Conservation (phyloP, 2,113 vertebrate species). For the Calonectris borealis region DNA sequence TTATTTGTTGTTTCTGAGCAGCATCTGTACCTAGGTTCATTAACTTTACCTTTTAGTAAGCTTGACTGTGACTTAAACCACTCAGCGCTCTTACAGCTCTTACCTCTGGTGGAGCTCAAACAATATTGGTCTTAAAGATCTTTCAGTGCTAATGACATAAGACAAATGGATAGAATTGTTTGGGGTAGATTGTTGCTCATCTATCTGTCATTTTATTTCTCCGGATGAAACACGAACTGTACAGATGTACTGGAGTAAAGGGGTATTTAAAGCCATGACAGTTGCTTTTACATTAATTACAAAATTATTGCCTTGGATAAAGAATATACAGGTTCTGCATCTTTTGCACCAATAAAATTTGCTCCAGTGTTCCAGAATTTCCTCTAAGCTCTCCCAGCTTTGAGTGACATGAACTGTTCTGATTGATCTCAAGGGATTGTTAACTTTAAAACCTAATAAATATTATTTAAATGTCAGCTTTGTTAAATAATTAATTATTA, state of each 20-base stretch:
- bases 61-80: neutral
- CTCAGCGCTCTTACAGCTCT: neutral
- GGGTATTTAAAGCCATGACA: neutral
- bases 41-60: neutral
- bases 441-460: neutral
- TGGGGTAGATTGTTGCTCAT: neutral
- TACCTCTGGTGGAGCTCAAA: neutral
- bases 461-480: neutral
- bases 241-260: neutral
- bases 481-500: neutral
- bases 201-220: neutral
- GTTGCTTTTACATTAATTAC: neutral
- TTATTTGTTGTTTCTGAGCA: neutral
- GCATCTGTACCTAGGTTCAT: neutral
- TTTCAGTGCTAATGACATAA: neutral
- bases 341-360: neutral
- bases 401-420: neutral
- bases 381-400: neutral
- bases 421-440: neutral
- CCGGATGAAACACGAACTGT: neutral
- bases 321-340: neutral
- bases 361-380: neutral
- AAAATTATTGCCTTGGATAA: neutral
- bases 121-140: neutral
- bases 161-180: neutral